A percentile compares a stretch with the other conserved stretches of the same genome.
phyloP scores from a whole-genome alignment of 2,888 invertebrate species.

The Lepidonotus clava region DNA sequence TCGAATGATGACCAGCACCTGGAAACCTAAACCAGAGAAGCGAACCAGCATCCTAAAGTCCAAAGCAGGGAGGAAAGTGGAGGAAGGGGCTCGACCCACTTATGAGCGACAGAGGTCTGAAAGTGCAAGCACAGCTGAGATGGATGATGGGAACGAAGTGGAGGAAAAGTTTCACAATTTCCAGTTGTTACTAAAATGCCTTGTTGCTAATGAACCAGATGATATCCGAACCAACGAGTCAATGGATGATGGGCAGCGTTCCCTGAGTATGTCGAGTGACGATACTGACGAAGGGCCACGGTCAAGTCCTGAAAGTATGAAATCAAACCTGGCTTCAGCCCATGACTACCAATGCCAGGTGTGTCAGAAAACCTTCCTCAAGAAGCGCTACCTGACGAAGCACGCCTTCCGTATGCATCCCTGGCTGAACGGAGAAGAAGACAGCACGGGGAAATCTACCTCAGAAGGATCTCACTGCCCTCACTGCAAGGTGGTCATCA shows the following conservation, averaged over 20 bases:
- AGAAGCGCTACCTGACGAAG: conserved; percentile 61
- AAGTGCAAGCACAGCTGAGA: neutral
- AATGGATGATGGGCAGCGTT: neutral
- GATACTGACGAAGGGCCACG: conserved; percentile 25
- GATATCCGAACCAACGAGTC: neutral
- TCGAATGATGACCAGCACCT: neutral
- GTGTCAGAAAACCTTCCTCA: conserved; percentile 59
- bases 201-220: conserved; percentile 48
- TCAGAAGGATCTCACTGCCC: conserved; percentile 54
- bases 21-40: conserved; percentile 25
- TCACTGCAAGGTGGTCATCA: conserved; percentile 49
- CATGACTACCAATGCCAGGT: conserved; percentile 54
- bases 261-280: conserved; percentile 41
- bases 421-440: conserved; percentile 3
- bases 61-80: neutral
- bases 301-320: neutral
- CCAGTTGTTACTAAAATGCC: conserved; percentile 59
- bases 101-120: neutral
- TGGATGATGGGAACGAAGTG: neutral
- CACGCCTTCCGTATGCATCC: conserved; percentile 61
- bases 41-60: neutral
- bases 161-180: conserved; percentile 58
- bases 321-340: neutral
- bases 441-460: neutral
- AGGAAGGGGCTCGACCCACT: too few relatives aligned